phyloP scores from a whole-genome alignment of 2,797 vertebrate species.

The Gadopsis bispinosus region DNA sequence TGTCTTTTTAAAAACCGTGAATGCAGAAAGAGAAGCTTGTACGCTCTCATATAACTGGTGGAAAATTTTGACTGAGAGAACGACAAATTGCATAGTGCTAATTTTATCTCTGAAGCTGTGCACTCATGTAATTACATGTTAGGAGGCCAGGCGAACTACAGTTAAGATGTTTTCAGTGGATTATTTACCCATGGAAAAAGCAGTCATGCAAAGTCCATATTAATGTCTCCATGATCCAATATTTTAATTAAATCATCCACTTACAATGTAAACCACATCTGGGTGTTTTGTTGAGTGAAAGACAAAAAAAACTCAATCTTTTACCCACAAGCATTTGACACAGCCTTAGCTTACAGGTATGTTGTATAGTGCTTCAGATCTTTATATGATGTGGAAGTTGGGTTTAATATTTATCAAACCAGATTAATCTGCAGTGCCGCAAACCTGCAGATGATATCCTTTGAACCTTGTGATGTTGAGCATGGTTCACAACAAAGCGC shows the following conservation, averaged over 20 bases:
- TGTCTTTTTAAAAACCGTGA: slow-evolving; percentile 83
- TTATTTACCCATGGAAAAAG: slow-evolving; percentile 5
- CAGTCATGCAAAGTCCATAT: slow-evolving; percentile 24
- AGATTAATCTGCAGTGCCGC: slow-evolving; percentile 11
- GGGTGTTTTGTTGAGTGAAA: neutral
- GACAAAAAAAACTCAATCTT: neutral
- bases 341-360: slow-evolving; percentile 35
- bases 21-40: slow-evolving; percentile 77
- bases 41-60: slow-evolving; percentile 73
- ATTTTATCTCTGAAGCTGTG: slow-evolving; percentile 54
- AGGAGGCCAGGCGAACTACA: slow-evolving; percentile 20
- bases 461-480: slow-evolving; percentile 13
- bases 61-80: slow-evolving; percentile 57
- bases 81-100: slow-evolving; percentile 78
- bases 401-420: slow-evolving; percentile 6
- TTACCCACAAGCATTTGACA: neutral
- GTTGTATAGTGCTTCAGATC: neutral
- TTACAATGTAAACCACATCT: slow-evolving; percentile 18
- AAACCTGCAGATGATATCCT: slow-evolving; percentile 24
- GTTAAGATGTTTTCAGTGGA: slow-evolving; percentile 1
- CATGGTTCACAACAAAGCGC: slow-evolving; percentile 1
- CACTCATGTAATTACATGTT: slow-evolving; percentile 26
- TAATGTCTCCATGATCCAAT: slow-evolving; percentile 12
- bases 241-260: slow-evolving; percentile 33
- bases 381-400: neutral